Evolutionary conservation across 2,797 vertebrate species (phyloP).

Genomic region (Leucoraja ocellata): DNA sequence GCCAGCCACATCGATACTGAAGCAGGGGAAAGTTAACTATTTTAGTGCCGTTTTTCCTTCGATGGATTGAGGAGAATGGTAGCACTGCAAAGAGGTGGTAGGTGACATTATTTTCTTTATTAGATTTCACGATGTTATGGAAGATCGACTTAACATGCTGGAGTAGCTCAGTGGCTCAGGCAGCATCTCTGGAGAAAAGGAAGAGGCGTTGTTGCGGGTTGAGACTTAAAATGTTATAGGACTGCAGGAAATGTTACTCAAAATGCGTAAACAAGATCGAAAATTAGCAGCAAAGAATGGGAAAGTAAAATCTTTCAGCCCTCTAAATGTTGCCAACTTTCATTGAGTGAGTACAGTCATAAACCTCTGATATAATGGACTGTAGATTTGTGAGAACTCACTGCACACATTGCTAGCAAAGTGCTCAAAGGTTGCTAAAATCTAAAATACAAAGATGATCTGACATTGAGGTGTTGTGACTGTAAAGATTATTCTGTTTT

Average conservation of each 20-base stretch:
- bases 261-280: not conserved
- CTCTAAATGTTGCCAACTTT: not conserved
- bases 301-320: not conserved
- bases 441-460: not conserved
- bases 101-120: not conserved
- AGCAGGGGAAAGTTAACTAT: not conserved
- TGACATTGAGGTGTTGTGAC: not conserved
- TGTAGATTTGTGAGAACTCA: not conserved
- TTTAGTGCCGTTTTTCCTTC: not conserved
- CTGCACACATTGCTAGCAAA: not conserved
- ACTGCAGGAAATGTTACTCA: not conserved
- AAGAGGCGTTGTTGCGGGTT: too few species aligned
- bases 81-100: not conserved
- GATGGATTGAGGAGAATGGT: not conserved
- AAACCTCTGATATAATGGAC: not conserved
- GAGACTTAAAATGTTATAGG: too few species aligned
- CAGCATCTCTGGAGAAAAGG: too few species aligned
- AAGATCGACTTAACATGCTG: too few species aligned
- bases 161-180: too few species aligned
- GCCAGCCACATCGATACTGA: too few species aligned
- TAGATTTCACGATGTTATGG: too few species aligned
- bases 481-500: not conserved
- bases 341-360: not conserved
- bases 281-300: not conserved
- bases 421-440: not conserved